Percentiles rank a stretch among this genome's conserved stretches.
phyloP scores from a whole-genome alignment of 2,113 vertebrate species.

The Malaclemys terrapin region DNA sequence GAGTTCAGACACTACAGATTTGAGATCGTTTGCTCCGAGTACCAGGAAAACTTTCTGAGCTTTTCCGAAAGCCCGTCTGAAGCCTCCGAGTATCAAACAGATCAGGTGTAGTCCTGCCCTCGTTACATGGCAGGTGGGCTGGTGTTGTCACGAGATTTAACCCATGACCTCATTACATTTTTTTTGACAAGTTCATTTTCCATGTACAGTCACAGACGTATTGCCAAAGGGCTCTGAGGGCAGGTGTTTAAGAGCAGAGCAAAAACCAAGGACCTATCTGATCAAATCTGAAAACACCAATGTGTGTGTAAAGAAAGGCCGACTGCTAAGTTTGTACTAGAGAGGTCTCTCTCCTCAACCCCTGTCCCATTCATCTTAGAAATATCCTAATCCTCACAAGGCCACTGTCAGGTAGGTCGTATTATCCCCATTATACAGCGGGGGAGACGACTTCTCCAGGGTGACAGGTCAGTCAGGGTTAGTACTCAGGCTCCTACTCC shows the following conservation, averaged over 20 bases:
- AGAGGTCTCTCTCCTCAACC: background rate
- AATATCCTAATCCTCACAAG: accelerated
- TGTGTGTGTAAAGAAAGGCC: background rate
- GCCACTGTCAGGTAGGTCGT: background rate
- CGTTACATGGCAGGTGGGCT: background rate
- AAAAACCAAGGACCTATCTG: background rate
- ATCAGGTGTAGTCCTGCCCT: constrained; percentile 79
- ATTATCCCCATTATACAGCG: background rate
- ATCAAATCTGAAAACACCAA: background rate
- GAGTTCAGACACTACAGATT: constrained; percentile 93
- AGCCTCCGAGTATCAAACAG: constrained; percentile 83
- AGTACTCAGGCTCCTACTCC: background rate
- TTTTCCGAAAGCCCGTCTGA: constrained; percentile 82
- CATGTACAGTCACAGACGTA: background rate
- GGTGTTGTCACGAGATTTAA: constrained; percentile 48
- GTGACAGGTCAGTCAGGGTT: background rate
- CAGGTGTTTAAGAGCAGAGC: background rate
- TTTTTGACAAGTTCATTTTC: constrained; percentile 46
- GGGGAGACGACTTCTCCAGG: background rate
- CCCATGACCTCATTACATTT: constrained; percentile 48
- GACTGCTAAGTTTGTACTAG: background rate
- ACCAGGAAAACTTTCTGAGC: constrained; percentile 82
- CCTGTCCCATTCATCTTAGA: background rate
- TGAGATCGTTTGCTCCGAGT: constrained; percentile 82
- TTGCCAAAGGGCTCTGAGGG: constrained; percentile 47